Conservation (phyloP, 2,797 vertebrate genomes). For the Jordanella pulchra region DNA sequence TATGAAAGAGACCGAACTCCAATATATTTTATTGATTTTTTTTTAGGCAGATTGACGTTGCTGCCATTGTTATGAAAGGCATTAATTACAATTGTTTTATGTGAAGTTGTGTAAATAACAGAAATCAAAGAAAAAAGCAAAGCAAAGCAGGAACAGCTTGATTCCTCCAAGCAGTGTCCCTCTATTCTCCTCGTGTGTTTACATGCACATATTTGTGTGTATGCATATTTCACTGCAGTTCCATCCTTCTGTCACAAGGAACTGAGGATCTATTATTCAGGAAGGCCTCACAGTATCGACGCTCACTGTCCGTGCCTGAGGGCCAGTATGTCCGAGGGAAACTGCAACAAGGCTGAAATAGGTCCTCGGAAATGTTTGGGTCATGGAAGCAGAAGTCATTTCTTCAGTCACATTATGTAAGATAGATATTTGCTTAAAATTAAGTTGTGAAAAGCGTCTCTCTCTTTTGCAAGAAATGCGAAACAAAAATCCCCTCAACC, state of each 20-base stretch:
- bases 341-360: background rate
- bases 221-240: slow-evolving; percentile 63
- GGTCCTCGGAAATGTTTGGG: background rate
- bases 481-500: background rate
- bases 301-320: slow-evolving; percentile 31
- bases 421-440: background rate
- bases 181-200: slow-evolving; percentile 52
- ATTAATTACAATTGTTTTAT: slow-evolving; percentile 20
- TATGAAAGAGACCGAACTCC: background rate
- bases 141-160: slow-evolving; percentile 64
- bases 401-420: background rate
- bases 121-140: slow-evolving; percentile 18
- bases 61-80: background rate
- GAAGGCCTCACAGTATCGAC: slow-evolving; percentile 58
- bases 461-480: background rate
- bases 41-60: too few relatives aligned
- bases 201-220: slow-evolving; percentile 48
- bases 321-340: slow-evolving; percentile 25
- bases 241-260: slow-evolving; percentile 66
- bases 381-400: background rate
- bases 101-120: slow-evolving; percentile 45
- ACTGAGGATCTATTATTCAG: slow-evolving; percentile 71
- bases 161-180: slow-evolving; percentile 64
- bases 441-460: background rate
- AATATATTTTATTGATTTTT: too few relatives aligned